Conservation (phyloP, 2,797 vertebrate genomes). For the Hydrocynus forskahlii region DNA sequence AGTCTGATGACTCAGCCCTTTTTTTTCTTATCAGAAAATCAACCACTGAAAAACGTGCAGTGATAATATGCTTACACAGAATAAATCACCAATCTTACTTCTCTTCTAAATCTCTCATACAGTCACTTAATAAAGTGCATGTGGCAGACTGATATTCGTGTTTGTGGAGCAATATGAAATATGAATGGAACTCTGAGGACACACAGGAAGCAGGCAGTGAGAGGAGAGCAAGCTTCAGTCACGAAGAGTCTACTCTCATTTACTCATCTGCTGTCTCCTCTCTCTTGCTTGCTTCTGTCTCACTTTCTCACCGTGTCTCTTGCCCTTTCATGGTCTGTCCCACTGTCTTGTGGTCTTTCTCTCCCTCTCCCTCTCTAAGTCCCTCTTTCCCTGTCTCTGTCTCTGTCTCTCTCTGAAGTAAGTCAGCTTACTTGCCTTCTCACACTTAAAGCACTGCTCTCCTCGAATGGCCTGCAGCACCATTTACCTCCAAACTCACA, state of each 20-base stretch:
- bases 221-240: slow-evolving; percentile 11
- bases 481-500: neutral
- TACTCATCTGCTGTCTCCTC: neutral
- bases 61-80: too few species aligned
- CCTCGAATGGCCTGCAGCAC: neutral
- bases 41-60: too few species aligned
- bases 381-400: neutral
- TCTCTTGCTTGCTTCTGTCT: neutral
- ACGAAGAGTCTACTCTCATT: neutral
- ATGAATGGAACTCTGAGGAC: slow-evolving; percentile 38
- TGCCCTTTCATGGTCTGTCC: neutral
- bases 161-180: slow-evolving; percentile 25
- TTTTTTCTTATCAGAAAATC: too few species aligned
- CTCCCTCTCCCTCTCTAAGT: too few species aligned
- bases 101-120: neutral
- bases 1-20: too few species aligned
- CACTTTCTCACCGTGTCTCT: neutral
- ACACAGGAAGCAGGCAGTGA: slow-evolving; percentile 29
- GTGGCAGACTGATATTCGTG: neutral
- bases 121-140: neutral
- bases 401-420: too few species aligned
- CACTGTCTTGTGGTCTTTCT: neutral
- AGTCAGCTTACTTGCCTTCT: neutral
- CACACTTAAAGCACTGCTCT: too few species aligned
- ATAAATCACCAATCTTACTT: slow-evolving; percentile 21